Evolutionary conservation across 2,888 invertebrate genomes (phyloP), one percentile per base, ranked within the genome.

Genomic region (Drosophila nr. fundita): DNA sequence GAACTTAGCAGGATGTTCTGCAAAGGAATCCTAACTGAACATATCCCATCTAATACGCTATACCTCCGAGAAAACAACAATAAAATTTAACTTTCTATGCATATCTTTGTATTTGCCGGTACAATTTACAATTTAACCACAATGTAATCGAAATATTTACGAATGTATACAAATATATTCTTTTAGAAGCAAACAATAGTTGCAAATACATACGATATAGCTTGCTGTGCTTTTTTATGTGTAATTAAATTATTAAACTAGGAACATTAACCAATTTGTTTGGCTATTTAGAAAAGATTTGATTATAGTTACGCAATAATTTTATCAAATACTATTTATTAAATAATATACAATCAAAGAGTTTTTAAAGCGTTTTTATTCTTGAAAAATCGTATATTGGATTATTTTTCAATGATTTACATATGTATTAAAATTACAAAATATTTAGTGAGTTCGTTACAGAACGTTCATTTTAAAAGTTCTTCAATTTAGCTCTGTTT

Each of bases 21-120:
- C n/a, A 40, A 40, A 38, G 8, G 21, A 48, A 60, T 59, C 52
- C 36, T 57, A 62, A 78, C 70, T 57, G 52, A 66, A 72, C 73
- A 80, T 82, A 88, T 83, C 88, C 86, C 78, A 80, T 74, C 73
- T 66, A 78, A 69, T 65, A 76, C 60, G 53, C 77, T 76, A 71
- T 83, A 85, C 85, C 85, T 88, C 85, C 89, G 87, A 45, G 24
- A 15, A 45, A 24, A 8, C 8, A 45, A 45, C 15, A 15, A 83
- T 45, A 34, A 54, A 57, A 67, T 61, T 65, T 58, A 63, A 63
- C 38, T 76, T 58, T 73, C 57, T 70, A 53, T 74, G 75, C 70
- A 77, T 75, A 79, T 77, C 77, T 60, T 7, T 74, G 54, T 70
- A 78, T 62, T 69, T 69, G 64, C 53, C 74, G 59, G 30, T 32